Conservation (phyloP, 2,888 invertebrate genomes). For the Troides oblongomaculatus region DNA sequence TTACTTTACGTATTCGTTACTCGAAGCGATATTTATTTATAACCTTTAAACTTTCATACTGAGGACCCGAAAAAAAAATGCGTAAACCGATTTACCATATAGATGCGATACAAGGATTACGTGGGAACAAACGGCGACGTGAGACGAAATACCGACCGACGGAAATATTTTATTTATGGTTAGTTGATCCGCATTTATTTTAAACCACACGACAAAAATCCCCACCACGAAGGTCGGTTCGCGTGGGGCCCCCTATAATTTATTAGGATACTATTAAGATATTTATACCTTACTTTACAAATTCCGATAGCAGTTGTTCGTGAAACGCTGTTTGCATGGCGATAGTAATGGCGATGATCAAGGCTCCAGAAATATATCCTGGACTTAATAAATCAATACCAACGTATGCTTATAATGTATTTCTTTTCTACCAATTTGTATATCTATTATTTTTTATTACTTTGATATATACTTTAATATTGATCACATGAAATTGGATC, state of each 20-base stretch:
- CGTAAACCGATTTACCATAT: slow-evolving; percentile 11
- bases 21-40: background rate
- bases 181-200: slow-evolving; percentile 30
- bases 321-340: slow-evolving; percentile 40
- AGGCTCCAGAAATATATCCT: slow-evolving; percentile 13
- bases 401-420: too few species aligned
- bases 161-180: slow-evolving; percentile 30
- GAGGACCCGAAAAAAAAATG: background rate
- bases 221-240: slow-evolving; percentile 40
- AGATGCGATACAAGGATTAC: slow-evolving; percentile 39
- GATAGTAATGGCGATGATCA: slow-evolving; percentile 41
- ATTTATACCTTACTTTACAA: slow-evolving; percentile 68
- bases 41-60: background rate
- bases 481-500: too few species aligned
- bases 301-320: slow-evolving; percentile 53
- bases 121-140: slow-evolving; percentile 31
- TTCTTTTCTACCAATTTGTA: too few species aligned
- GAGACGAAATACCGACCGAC: slow-evolving; percentile 31
- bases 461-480: too few species aligned
- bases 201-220: slow-evolving; percentile 39
- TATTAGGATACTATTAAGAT: slow-evolving; percentile 58
- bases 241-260: slow-evolving; percentile 58
- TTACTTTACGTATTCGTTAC: background rate
- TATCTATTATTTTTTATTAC: too few species aligned
- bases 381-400: background rate